Base-by-base conservation (phyloP, 92 coral and sea anemone genomes). In the Parazoanthus atlanticus region DNA sequence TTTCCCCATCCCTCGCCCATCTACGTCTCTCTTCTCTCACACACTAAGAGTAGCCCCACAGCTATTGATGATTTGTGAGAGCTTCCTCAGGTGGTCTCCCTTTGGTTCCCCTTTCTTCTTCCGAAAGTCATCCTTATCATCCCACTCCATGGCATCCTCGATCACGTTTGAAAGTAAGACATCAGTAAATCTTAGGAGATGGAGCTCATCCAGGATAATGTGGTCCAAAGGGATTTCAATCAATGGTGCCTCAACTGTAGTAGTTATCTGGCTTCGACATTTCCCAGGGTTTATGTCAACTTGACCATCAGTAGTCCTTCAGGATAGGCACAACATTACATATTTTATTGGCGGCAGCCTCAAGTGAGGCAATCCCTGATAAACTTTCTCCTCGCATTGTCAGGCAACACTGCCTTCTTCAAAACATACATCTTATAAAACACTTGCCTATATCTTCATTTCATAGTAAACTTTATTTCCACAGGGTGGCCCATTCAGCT, bases 61-160 rank as follows among this genome's bases (percentile, higher is more conserved):
- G 84, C 90, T 91, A 46, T 89, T 85, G 2, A 91, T 89, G 1
- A 84, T 28, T 33, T 92, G 88, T 3, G 80, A 61, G 26, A 92
- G 80, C 28, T 84, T 88, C 78, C 78, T 76, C 7, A 84, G 74
- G 38, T 90, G 94, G 19, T 65, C 67, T 2, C 93, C 90, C 19
- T 90, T 92, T 34, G 89, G 81, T 77, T 85, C 88, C 76, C 93
- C 94, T 52, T 74, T 89, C 90, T 64, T 88, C n/a, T 90, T 92
- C 11, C 31, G 5, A 74, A 87, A 92, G 82, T 92, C 93, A 43
- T 86, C 88, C n/a, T 54, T 88, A 56, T 92, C 94, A 79, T 92
- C 92, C 90, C 65, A 89, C 84, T 90, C 94, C 94, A 89, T 89
- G 1, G 88, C 88, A 67, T 89, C 90, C 84, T 93, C 93, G 1